Conservation (phyloP, 2,113 vertebrate genomes). For the Ictalurus furcatus region DNA sequence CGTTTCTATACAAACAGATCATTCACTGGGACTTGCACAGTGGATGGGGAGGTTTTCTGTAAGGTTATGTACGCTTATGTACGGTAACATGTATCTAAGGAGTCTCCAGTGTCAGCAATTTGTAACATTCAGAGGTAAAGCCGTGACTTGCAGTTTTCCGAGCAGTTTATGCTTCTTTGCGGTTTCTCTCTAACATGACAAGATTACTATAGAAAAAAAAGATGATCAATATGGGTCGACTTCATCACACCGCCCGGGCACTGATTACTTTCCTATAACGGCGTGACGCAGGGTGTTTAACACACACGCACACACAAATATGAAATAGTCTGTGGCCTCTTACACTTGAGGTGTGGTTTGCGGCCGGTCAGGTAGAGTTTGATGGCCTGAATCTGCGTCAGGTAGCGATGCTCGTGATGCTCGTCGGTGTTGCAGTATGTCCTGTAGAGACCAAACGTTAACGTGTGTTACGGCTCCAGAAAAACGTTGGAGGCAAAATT, state of each 20-base stretch:
- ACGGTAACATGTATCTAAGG: not conserved
- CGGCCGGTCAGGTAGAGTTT: constrained; percentile 91
- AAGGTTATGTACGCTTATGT: not conserved
- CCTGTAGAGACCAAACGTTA: constrained; percentile 72
- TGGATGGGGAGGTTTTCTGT: not conserved
- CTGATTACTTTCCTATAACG: not conserved
- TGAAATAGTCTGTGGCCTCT: constrained; percentile 60
- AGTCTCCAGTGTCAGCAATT: not conserved
- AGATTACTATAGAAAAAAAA: not conserved
- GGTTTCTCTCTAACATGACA: not conserved
- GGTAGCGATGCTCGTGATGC: constrained; percentile 88
- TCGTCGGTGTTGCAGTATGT: constrained; percentile 96
- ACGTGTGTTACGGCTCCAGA: not conserved
- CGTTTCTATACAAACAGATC: not conserved
- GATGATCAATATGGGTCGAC: not conserved
- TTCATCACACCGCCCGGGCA: not conserved
- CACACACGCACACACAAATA: not conserved
- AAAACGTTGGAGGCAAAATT: constrained; percentile 1
- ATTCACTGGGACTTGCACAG: not conserved
- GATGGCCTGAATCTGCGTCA: constrained; percentile 92
- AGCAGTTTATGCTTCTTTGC: not conserved
- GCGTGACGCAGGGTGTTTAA: not conserved
- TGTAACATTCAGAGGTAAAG: not conserved
- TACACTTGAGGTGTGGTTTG: constrained; percentile 89
- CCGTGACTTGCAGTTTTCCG: not conserved